Evolutionary conservation across 1,140 invertebrate species (phyloP).

Genomic region (Solen grandis): DNA sequence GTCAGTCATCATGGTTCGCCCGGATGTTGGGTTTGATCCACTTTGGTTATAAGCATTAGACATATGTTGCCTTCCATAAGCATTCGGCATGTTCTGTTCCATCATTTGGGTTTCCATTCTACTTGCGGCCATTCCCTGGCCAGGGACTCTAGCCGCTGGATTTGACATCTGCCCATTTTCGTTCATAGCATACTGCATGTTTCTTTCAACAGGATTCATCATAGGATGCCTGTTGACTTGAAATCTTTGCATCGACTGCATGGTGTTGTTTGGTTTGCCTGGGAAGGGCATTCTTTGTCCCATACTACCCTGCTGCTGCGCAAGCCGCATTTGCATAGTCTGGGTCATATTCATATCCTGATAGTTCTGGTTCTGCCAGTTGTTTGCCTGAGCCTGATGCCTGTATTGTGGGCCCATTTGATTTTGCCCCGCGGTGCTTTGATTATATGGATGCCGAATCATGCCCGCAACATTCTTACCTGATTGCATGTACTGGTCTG

Average conservation of each 20-base stretch:
- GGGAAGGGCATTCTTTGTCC: not conserved
- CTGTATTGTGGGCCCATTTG: not conserved
- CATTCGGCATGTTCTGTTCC: not conserved
- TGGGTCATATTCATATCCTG: too few relatives aligned
- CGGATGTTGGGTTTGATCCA: not conserved
- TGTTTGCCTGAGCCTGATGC: not conserved
- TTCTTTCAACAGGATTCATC: too few relatives aligned
- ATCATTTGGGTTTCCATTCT: too few relatives aligned
- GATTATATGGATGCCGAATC: not conserved
- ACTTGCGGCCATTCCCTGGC: not conserved
- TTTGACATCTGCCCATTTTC: not conserved
- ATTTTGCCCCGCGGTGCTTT: not conserved
- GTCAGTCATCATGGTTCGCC: not conserved
- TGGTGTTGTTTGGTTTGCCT: not conserved
- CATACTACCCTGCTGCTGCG: not conserved
- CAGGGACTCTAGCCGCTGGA: not conserved
- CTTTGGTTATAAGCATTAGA: not conserved
- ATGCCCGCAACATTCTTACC: not conserved
- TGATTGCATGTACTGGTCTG: not conserved
- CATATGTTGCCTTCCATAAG: not conserved
- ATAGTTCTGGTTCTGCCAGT: not conserved
- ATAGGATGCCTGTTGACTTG: too few relatives aligned
- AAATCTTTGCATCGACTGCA: not conserved
- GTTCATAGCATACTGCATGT: too few relatives aligned
- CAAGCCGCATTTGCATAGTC: too few relatives aligned